Conservation (phyloP, 2,797 vertebrate species). For the Coracias cyanogaster region DNA sequence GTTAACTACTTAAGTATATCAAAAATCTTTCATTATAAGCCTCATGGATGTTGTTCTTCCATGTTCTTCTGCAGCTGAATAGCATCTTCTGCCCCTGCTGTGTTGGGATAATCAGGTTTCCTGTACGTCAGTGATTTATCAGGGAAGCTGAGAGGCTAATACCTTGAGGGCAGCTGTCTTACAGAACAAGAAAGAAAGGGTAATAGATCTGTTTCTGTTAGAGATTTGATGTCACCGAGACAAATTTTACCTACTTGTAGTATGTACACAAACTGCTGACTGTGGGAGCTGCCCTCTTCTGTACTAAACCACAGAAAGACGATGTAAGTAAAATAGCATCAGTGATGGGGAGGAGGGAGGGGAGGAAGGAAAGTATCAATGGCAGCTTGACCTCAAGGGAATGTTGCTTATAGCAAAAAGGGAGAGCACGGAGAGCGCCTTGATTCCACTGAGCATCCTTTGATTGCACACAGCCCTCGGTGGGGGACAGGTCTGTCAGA, state of each 20-base stretch:
- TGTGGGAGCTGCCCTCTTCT: neutral
- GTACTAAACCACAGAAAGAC: neutral
- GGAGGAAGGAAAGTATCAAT: fast-evolving
- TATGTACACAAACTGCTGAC: neutral
- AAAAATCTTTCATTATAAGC: conserved; percentile 68
- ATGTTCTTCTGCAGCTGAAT: conserved; percentile 48
- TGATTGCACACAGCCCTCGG: neutral
- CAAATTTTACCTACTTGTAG: conserved; percentile 7
- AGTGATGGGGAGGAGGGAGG: too few relatives aligned
- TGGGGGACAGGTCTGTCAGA: fast-evolving
- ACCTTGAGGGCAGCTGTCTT: conserved; percentile 8
- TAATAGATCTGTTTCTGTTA: conserved; percentile 35
- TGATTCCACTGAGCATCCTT: neutral
- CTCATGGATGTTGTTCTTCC: conserved; percentile 56
- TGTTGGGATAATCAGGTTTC: conserved; percentile 43
- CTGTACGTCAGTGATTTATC: conserved; percentile 42
- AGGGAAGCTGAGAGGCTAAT: conserved; percentile 26
- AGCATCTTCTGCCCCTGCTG: neutral
- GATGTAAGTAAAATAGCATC: neutral
- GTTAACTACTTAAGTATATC: conserved; percentile 80
- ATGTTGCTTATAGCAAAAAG: neutral
- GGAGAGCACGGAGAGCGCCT: neutral
- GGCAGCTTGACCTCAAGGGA: neutral
- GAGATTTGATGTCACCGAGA: neutral
- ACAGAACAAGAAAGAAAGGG: conserved; percentile 13